These are phyloP conservation scores for roundworm (Caenorhabditis elegans) DNA, from an alignment of 1,140 invertebrate genomes.

Conservation along the genomic window WBcel235 BX284606.5:10456001-10456500, in stretches of 20 bases:
- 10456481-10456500: background rate
- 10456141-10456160: too few relatives aligned
- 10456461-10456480: background rate
- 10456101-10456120: too few relatives aligned
- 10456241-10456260: slow-evolving; percentile 76
- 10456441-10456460: slow-evolving; percentile 60
- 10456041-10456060: too few relatives aligned
- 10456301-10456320: slow-evolving; percentile 82
- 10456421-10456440: slow-evolving; percentile 62
- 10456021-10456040: too few relatives aligned
- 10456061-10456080: too few relatives aligned
- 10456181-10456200: too few relatives aligned
- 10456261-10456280: slow-evolving; percentile 81
- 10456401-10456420: slow-evolving; percentile 63
- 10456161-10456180: too few relatives aligned
- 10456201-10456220: background rate
- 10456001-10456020: too few relatives aligned
- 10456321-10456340: slow-evolving; percentile 80
- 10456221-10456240: slow-evolving; percentile 71
- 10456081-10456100: too few relatives aligned
- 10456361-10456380: background rate
- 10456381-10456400: slow-evolving; percentile 21
- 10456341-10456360: slow-evolving; percentile 65
- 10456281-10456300: slow-evolving; percentile 84
- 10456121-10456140: too few relatives aligned